Evolutionary conservation across 2,888 invertebrate species (phyloP), one percentile per base, ranked within the genome.

Genomic region (Eupithecia inturbata): DNA sequence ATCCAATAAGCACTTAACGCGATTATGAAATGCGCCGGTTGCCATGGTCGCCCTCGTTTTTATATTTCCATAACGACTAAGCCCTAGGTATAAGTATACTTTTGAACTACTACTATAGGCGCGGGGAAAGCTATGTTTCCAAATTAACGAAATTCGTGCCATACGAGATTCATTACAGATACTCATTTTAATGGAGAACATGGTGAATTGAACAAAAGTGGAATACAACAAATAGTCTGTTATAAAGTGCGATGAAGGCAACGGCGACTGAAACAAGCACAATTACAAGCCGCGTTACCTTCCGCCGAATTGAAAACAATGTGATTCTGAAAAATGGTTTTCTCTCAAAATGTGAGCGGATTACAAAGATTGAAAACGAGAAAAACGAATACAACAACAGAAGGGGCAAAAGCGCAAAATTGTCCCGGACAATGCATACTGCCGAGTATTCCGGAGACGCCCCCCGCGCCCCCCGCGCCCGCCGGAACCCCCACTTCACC

Each of bases 351-450:
- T 83, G 82, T 82, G 82, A 82, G 80, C 82, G 80, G 82, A 83
- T 84, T 83, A 84, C 82, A 80, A 81, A 81, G 81, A 81, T 79
- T 79, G 79, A 85, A 86, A 83, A 84, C 80, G 82, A 80, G 85
- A 84, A 87, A 89, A 88, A 87, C 84, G 85, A 75, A 75, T 60
- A 68, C 72, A 74, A 76, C 80, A 81, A 84, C 87, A 88, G 86
- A 85, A 86, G 83, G 76, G 82, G 82, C 83, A 86, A 86, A 84
- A 87, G 84, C 80, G 82, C 85, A 79, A 85, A 86, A 85, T 86
- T 86, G 87, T 88, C 86, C 85, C 86, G 88, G 86, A 89, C 89
- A 88, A 88, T 89, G 89, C 89, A 89, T 88, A 90, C 86, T 88
- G 88, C 85, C 79, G 82, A 71, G 78, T 78, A 77, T 74, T 78